These are phyloP conservation scores for Anguilla rostrata DNA, from an alignment of 2,113 vertebrate species.

Conservation along the genomic window DNA sequence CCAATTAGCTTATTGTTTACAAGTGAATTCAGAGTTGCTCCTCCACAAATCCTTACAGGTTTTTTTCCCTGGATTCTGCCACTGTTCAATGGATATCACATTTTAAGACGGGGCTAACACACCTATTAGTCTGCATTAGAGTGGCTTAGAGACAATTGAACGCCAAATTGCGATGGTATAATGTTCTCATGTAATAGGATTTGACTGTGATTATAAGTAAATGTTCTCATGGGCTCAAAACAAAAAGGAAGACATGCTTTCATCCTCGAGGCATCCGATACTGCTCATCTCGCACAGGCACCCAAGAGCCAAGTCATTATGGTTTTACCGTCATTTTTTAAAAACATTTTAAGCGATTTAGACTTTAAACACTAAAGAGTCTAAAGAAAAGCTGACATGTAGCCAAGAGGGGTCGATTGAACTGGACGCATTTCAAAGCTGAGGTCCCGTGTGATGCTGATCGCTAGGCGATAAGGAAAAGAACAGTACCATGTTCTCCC, in stretches of 20 bases:
- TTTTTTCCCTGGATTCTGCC: too few species aligned
- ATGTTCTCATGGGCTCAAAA: constrained; percentile 1
- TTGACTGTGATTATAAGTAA: constrained; percentile 1
- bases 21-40: not conserved
- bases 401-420: not conserved
- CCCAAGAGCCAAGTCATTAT: not conserved
- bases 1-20: not conserved
- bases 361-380: not conserved
- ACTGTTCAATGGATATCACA: not conserved
- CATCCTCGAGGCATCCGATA: constrained; percentile 8
- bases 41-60: not conserved
- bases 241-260: not conserved
- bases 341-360: not conserved
- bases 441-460: not conserved
- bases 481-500: not conserved
- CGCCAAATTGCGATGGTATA: not conserved
- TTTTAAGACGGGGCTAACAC: not conserved
- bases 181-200: not conserved
- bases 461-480: not conserved
- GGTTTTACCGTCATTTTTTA: not conserved
- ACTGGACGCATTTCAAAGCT: not conserved
- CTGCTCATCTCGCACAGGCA: not conserved
- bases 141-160: not conserved
- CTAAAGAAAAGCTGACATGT: not conserved
- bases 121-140: not conserved